Base-by-base conservation (phyloP, 2,113 vertebrate genomes). In the Catharus fuscescens region DNA sequence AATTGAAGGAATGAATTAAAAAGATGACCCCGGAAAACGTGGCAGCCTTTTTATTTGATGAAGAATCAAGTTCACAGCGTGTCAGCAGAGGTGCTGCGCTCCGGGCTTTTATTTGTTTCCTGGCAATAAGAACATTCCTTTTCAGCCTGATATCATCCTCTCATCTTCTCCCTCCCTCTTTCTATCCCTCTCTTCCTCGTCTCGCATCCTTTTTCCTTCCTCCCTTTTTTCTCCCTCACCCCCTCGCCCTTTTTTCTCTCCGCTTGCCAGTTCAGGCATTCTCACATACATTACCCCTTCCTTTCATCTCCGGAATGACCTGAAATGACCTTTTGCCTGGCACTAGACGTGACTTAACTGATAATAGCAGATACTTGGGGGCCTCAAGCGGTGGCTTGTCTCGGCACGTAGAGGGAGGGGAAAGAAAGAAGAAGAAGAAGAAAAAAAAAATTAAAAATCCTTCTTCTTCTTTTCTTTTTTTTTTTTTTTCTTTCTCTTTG, bases 331-430 rank as follows among this genome's bases (percentile, higher is more conserved):
- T 98, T 98, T 98, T 96, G 95, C 97, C 97, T 97, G 97, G 98
- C 97, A 97, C 92, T 92, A 97, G 97, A 98, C 98, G 98, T 98
- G 98, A 98, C 97, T 98, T 97, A 97, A 98, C 98, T 98, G 97
- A 98, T 98, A 98, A 98, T 98, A 98, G 95, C 97, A 93, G 95
- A 92, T 74, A 89, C 93, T 94, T 8, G 90, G 89, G 95, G 95
- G 95, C 79, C 92, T 95, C 92, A 71, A 94, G 94, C 91, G 87
- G 89, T 89, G 86, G 94, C 84, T 97, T 93, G 97, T 93, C 97
- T 97, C 96, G 87, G 88, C 97, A 70, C 80, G 86, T 88, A 92
- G 73, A 15, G 80, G 72, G 54, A 70, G 60, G 92, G 47, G 60
- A 6, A 14, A 5, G 2, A 11, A 29, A n/a, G 45, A 29, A 70